Evolutionary conservation across 2,797 vertebrate species (phyloP), one percentile per base, ranked within the genome.

Genomic region (Chromobotia macracanthus): DNA sequence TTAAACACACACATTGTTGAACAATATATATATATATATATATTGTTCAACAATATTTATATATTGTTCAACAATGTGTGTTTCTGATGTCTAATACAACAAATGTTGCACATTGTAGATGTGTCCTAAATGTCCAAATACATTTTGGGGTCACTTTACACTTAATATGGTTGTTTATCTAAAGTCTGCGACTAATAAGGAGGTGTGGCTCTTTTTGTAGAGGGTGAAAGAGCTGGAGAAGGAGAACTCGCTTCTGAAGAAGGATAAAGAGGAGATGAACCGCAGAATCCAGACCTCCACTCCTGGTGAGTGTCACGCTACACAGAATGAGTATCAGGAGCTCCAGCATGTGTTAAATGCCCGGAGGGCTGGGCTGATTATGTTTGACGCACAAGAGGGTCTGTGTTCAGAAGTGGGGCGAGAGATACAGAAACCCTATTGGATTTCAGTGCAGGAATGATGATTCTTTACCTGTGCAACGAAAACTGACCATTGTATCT

Each of bases 231-330:
- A 97, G 85, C 90, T 99, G 89, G 94, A 97, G 90, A 89, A 78
- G 12, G 96, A 99, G 80, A 99, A 97, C 0, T 35, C 87, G 0
- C 84, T 95, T 72, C 87, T 99, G 87, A 98, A 98, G 89, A 90
- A 88, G 18, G 95, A 99, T 79, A 99, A 97, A 85, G 97, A 98
- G 48, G 91, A 95, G 46, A 90, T 98, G 64, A 97, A 97, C 89
- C 92, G 84, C 63, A 93, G 77, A 74, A 94, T 97, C 67, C 88
- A 93, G 35, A 48, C 12, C 77, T 87, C 83, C 90, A 89, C 0
- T 88, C 90, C 91, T 92, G 95, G 97, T 98, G 83, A 90, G 89
- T 28, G 31, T 69, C 35, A 64, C 35, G 68, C 15, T 25, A 41
- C 76, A 69, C 21, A 46, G 72, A 66, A 31, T 25, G 15, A 35